Base-by-base conservation (phyloP, 2,888 invertebrate species). In the Tetramorium bicarinatum region DNA sequence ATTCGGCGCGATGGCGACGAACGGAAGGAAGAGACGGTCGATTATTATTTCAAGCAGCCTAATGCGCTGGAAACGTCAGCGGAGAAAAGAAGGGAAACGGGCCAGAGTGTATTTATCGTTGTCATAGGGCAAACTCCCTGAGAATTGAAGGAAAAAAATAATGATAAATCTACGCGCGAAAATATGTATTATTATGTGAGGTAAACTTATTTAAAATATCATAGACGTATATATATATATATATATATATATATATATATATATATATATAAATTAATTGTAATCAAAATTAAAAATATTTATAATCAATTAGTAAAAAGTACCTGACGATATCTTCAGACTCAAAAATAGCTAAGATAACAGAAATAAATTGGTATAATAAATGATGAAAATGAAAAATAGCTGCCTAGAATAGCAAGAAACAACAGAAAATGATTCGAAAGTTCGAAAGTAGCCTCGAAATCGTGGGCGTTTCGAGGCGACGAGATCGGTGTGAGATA, bases 41-140 rank as follows among this genome's bases (percentile, higher is more conserved):
- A 85, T 87, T 87, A 88, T 88, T 88, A 87, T 87, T 85, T 84
- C 80, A 82, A 44, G 62, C 82, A 62, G 81, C 71, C 67, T 71
- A 83, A 83, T 79, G 69, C 59, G 79, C 59, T 71, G 64, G 52
- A 62, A 83, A 80, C 62, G 52, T 56, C 56, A 71, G 69, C 29
- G n/a, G 34, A 21, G 67, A 52, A 25, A 76, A 66, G 61, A 67
- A 21, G 52, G n/a, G 25, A 49, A 82, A 49, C 77, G 25, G 52
- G 13, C 21, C 38, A 54, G 67, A 13, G 49, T 56, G 21, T 29
- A 56, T 66, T 61, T 59, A 47, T 67, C 54, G 56, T 76, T 77
- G 59, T 59, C 29, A 41, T 38, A 41, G 72, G 13, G 25, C 34
- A 64, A 49, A 41, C 38, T 76, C 34, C 29, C 8, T 21, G 41